phyloP scores from a whole-genome alignment of 2,888 invertebrate genomes.

The Laspeyria flexula region DNA sequence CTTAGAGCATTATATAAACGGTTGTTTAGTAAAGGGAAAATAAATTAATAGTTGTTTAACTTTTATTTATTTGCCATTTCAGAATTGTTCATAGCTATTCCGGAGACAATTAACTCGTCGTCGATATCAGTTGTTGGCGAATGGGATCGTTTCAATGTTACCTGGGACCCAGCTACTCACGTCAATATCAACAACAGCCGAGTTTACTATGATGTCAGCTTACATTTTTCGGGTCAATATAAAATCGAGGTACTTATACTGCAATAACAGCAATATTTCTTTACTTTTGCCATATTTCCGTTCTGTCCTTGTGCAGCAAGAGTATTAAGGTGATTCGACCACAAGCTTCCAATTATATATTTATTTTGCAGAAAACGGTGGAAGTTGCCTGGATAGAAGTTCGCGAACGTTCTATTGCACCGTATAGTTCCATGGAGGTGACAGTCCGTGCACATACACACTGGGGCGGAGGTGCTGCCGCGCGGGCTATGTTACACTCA shows the following conservation, averaged over 20 bases:
- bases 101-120: slow-evolving; percentile 88
- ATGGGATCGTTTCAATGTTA: slow-evolving; percentile 93
- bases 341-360: too few species aligned
- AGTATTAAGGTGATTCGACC: too few species aligned
- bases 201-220: slow-evolving; percentile 93
- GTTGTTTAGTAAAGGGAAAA: too few species aligned
- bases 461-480: slow-evolving; percentile 92
- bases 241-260: slow-evolving; percentile 82
- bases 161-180: slow-evolving; percentile 91
- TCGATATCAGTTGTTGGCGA: slow-evolving; percentile 90
- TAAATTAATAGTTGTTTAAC: too few species aligned
- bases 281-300: not conserved
- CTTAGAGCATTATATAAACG: too few species aligned
- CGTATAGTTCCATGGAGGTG: slow-evolving; percentile 90
- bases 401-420: slow-evolving; percentile 67
- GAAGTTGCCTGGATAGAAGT: slow-evolving; percentile 81
- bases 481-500: slow-evolving; percentile 88
- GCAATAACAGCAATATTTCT: not conserved
- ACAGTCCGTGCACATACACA: slow-evolving; percentile 93
- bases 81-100: slow-evolving; percentile 89
- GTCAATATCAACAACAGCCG: slow-evolving; percentile 94
- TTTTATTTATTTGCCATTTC: slow-evolving; percentile 21
- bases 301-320: too few species aligned
- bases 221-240: slow-evolving; percentile 83
- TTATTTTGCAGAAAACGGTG: slow-evolving; percentile 73